A percentile compares a stretch with the other conserved stretches of the same genome.
These are phyloP conservation scores for Luperina testacea DNA, from an alignment of 2,888 invertebrate genomes.

Conservation along the genomic window DNA sequence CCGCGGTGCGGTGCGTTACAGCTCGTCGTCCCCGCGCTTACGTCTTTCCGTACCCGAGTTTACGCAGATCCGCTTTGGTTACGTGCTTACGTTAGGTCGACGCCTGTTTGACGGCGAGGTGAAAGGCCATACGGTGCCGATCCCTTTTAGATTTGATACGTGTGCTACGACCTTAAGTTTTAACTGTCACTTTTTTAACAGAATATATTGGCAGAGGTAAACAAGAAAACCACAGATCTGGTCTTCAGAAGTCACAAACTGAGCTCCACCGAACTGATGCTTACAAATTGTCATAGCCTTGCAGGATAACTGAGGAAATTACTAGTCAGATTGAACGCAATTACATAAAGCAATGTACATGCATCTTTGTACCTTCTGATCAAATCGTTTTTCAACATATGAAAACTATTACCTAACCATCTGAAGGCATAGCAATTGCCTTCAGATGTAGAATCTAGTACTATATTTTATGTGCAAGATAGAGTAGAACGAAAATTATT, in stretches of 20 bases:
- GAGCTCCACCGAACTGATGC: slow-evolving; percentile 7
- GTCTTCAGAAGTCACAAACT: background rate
- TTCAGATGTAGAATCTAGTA: background rate
- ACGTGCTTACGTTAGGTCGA: no score
- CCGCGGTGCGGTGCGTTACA: no score
- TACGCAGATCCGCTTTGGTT: no score
- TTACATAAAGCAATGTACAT: background rate
- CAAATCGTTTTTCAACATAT: background rate
- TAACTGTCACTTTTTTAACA: background rate
- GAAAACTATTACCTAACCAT: background rate
- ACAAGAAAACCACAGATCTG: background rate
- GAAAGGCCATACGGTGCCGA: no score
- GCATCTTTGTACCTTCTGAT: background rate
- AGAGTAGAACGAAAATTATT: background rate
- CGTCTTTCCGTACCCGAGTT: no score
- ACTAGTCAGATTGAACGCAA: slow-evolving; percentile 11
- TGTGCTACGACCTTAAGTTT: no score
- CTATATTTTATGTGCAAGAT: background rate
- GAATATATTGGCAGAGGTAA: background rate
- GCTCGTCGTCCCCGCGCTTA: no score
- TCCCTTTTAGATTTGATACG: no score
- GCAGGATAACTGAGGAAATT: slow-evolving; percentile 23
- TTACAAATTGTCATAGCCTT: slow-evolving; percentile 31
- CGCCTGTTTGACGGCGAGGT: no score
- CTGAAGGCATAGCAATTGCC: no score